Evolutionary conservation across 2,888 invertebrate species (phyloP).

Genomic region (Pimpla rufipes): DNA sequence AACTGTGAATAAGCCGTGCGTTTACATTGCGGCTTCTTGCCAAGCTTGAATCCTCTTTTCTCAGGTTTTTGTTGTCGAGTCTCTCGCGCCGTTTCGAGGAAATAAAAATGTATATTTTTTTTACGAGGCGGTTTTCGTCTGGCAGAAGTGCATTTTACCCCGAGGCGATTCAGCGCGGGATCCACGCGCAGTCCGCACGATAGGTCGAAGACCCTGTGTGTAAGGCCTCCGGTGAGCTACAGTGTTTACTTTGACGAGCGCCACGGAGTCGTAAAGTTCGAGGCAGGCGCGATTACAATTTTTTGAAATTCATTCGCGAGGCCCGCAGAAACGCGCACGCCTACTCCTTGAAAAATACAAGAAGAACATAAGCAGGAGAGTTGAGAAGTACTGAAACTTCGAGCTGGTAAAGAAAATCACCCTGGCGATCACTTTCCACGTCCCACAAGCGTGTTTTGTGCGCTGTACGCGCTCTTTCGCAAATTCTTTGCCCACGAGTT

Average conservation of each 20-base stretch:
- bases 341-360: slow-evolving; percentile 44
- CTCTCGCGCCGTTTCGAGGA: not conserved
- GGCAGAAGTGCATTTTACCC: slow-evolving; percentile 42
- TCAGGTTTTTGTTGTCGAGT: slow-evolving; percentile 11
- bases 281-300: slow-evolving; percentile 69
- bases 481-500: slow-evolving; percentile 39
- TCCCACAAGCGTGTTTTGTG: slow-evolving; percentile 12
- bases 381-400: not conserved
- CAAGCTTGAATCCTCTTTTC: slow-evolving; percentile 1
- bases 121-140: slow-evolving; percentile 53
- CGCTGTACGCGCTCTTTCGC: slow-evolving; percentile 7
- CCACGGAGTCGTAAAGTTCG: slow-evolving; percentile 74
- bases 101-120: slow-evolving; percentile 13
- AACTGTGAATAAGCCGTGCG: slow-evolving; percentile 35
- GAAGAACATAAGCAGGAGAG: slow-evolving; percentile 5
- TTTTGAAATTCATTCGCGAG: slow-evolving; percentile 56
- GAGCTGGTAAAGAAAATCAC: slow-evolving; percentile 41
- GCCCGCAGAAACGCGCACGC: slow-evolving; percentile 41
- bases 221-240: slow-evolving; percentile 27
- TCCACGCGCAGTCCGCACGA: slow-evolving; percentile 5
- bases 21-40: slow-evolving; percentile 11
- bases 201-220: not conserved
- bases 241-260: slow-evolving; percentile 78
- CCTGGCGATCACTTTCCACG: slow-evolving; percentile 50
- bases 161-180: slow-evolving; percentile 41